These are phyloP conservation scores for Buathra laborator DNA, from an alignment of 2,888 invertebrate species.

Conservation along the genomic window DNA sequence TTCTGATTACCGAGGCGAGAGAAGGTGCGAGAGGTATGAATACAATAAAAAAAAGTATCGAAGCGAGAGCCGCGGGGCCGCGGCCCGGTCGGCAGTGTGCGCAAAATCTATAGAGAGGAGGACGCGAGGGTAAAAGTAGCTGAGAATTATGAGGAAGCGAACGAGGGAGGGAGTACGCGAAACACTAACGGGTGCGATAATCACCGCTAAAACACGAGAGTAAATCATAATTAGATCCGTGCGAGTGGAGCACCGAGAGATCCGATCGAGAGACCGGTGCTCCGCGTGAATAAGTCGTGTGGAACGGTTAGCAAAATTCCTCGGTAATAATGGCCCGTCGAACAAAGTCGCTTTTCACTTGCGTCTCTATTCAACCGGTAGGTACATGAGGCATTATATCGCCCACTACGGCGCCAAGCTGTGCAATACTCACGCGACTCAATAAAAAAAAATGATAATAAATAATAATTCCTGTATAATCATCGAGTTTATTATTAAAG, in stretches of 20 bases:
- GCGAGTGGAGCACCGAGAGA: constrained; percentile 30
- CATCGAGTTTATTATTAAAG: too few species aligned
- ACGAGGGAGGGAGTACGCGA: not conserved
- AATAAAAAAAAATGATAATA: too few species aligned
- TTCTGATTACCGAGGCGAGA: constrained; percentile 75
- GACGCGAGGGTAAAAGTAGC: constrained; percentile 7
- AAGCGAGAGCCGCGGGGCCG: constrained; percentile 12
- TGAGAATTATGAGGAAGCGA: constrained; percentile 16
- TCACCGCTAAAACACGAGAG: constrained; percentile 65
- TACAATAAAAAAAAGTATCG: constrained; percentile 9
- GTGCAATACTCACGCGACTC: not conserved
- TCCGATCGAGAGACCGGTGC: constrained; percentile 17
- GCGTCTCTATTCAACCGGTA: not conserved
- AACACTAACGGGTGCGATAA: constrained; percentile 65
- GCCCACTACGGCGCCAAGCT: constrained; percentile 17
- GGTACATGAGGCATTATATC: constrained; percentile 8
- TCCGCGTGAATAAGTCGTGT: not conserved
- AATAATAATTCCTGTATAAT: not conserved
- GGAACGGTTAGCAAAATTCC: constrained; percentile 32
- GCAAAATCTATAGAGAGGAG: constrained; percentile 23
- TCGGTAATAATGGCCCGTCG: constrained; percentile 39
- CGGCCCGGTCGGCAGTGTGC: not conserved
- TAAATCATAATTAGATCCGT: constrained; percentile 76
- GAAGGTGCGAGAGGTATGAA: constrained; percentile 11
- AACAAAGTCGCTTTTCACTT: constrained; percentile 38